A percentile compares a stretch with the other conserved stretches of the same genome.
Evolutionary conservation across 2,113 vertebrate genomes (phyloP).

Genomic region (Nerophis ophidion): DNA sequence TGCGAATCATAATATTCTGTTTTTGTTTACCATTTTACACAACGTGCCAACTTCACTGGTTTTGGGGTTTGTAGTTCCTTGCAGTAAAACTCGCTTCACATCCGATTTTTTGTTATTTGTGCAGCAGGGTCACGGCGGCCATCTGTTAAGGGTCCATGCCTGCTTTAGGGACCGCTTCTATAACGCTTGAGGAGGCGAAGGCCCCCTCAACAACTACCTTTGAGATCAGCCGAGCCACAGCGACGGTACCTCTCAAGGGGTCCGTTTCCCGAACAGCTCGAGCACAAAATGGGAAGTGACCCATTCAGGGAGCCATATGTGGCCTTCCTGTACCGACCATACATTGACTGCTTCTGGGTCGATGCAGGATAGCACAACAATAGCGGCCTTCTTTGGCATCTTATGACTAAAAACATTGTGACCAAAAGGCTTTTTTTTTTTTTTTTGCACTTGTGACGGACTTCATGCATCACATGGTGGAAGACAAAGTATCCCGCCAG

Average conservation of each 20-base stretch:
- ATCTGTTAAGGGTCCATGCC: slow-evolving; percentile 35
- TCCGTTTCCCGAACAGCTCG: slow-evolving; percentile 67
- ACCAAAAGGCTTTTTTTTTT: neutral
- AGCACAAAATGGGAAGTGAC: slow-evolving; percentile 57
- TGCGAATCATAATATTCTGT: too few relatives aligned
- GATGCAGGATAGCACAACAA: neutral
- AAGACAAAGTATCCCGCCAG: neutral
- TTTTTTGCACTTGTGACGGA: slow-evolving; percentile 1
- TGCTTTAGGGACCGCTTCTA: slow-evolving; percentile 13
- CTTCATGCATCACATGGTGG: slow-evolving; percentile 39
- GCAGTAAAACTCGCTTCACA: neutral
- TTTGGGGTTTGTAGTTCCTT: too few relatives aligned
- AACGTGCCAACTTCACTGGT: too few relatives aligned
- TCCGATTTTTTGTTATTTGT: slow-evolving; percentile 17
- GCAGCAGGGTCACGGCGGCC: slow-evolving; percentile 23
- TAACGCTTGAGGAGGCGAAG: slow-evolving; percentile 2
- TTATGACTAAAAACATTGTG: neutral
- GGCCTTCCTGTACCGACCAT: slow-evolving; percentile 4
- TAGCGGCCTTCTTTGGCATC: neutral
- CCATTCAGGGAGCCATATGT: slow-evolving; percentile 31
- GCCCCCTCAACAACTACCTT: slow-evolving; percentile 7
- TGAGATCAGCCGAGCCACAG: slow-evolving; percentile 25
- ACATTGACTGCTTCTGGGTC: neutral
- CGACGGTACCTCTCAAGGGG: slow-evolving; percentile 25
- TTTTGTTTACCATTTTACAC: too few relatives aligned